Evolutionary conservation across 2,797 vertebrate species (phyloP).

Genomic region (Numenius phaeopus): DNA sequence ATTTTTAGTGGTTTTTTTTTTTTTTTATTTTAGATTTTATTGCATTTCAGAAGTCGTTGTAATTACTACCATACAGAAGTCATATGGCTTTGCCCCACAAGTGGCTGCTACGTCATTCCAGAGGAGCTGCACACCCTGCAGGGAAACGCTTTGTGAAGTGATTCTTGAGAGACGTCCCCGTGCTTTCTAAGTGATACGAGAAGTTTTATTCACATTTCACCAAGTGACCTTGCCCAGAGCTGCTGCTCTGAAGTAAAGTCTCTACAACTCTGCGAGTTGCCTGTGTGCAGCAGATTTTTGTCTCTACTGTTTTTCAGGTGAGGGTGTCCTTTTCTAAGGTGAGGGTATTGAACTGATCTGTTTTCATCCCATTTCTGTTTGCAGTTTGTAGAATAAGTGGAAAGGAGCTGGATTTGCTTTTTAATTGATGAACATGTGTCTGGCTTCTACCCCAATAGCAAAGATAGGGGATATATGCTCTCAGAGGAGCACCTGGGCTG

Average conservation of each 20-base stretch:
- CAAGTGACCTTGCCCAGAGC: constrained; percentile 42
- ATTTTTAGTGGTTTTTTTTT: neutral
- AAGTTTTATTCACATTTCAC: neutral
- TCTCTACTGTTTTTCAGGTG: neutral
- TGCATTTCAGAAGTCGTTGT: neutral
- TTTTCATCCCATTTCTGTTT: neutral
- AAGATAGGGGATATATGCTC: neutral
- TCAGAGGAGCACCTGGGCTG: neutral
- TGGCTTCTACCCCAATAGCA: neutral
- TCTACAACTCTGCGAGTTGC: neutral
- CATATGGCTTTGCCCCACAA: neutral
- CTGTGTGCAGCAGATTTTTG: neutral
- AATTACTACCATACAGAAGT: neutral
- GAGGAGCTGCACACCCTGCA: neutral
- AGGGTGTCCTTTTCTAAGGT: neutral
- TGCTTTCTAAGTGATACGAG: neutral
- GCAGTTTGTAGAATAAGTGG: neutral
- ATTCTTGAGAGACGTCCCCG: neutral
- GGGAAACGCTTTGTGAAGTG: neutral
- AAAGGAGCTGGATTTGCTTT: neutral
- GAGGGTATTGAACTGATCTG: neutral
- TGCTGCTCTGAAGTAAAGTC: constrained; percentile 13
- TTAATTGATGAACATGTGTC: neutral
- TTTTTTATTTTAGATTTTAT: neutral
- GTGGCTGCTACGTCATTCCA: rapidly evolving